Evolutionary conservation across 2,797 vertebrate species (phyloP).

Genomic region (Rachycentron canadum): DNA sequence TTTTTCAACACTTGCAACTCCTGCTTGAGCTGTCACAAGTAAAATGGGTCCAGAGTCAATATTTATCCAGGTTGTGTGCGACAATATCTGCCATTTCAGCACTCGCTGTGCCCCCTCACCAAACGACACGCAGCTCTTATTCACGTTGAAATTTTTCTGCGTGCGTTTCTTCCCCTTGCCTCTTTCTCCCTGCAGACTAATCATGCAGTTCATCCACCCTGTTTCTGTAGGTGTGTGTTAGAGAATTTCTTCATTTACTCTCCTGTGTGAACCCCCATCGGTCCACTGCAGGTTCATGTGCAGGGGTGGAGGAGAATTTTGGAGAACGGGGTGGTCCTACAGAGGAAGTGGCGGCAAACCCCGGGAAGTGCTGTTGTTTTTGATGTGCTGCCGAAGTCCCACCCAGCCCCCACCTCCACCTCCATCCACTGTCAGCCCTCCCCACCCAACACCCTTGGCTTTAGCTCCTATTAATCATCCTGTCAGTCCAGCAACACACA

Average conservation of each 20-base stretch:
- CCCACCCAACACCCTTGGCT: conserved; percentile 35
- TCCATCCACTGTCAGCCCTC: conserved; percentile 24
- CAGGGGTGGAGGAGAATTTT: conserved; percentile 15
- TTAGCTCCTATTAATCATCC: conserved; percentile 81
- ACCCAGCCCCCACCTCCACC: conserved; percentile 58
- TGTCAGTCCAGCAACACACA: conserved; percentile 74
- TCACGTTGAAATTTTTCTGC: conserved; percentile 32
- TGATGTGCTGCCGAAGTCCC: conserved; percentile 69
- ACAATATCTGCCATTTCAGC: conserved; percentile 64
- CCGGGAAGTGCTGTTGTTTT: conserved; percentile 73
- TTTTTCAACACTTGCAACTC: conserved; percentile 13
- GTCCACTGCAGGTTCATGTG: conserved; percentile 30
- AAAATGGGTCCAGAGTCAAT: conserved; percentile 62
- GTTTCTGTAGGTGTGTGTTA: conserved; percentile 18
- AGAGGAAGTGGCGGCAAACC: conserved; percentile 69
- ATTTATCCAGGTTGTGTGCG: conserved; percentile 63
- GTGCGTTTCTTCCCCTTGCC: conserved; percentile 7
- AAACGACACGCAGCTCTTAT: conserved; percentile 60
- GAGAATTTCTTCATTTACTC: conserved; percentile 54
- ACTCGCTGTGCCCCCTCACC: conserved; percentile 50
- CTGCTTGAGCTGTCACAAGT: conserved; percentile 31
- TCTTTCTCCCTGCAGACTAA: conserved; percentile 23
- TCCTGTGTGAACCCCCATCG: conserved; percentile 15
- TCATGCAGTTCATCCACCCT: conserved; percentile 27
- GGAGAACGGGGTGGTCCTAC: conserved; percentile 23